Evolutionary conservation across 2,797 vertebrate genomes (phyloP), one percentile per base, ranked within the genome.

Genomic region (Muraenolepis orangiensis): DNA sequence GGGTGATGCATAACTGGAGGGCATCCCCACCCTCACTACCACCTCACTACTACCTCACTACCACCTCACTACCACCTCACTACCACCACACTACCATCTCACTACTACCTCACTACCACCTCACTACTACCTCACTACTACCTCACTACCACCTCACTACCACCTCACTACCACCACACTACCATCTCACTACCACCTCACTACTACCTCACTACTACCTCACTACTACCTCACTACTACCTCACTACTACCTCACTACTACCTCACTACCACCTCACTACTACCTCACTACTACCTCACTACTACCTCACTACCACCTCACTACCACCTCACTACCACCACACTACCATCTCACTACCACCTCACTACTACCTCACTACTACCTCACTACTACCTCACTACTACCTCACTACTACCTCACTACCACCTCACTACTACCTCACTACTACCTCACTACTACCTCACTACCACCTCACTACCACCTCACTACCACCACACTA

Each of bases 1-100:
- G 93, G 96, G 96, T 96, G 93, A 95, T 93, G 92, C 94, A 94
- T 93, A 88, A 94, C 96, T 96, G 93, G 93, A 95, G 95, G 96
- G 95, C 92, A 92, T 91, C 12, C 2, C 46, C 46, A 57, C 46
- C 2, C n/a, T n/a, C n/a, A n/a, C 5, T 20, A 51, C 12, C 42
- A 51, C 42, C 42, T 18, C 40, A 14, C 42, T 18, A 51, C 18
- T 20, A 6, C 16, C 91, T 92, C 93, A 92, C 87, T 84, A 82
- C 20, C 23, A n/a, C 20, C 20, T 14, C 92, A 93, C 81, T 81
- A 78, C 69, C 67, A 23, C 74, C 26, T 74, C 83, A 66, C 69
- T 72, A 20, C 42, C 42, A 42, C 40, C 40, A 12, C 8, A 13
- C 40, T 14, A 42, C 40, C 40, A 12, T 14, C 40, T 18, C n/a